Evolutionary conservation across 2,113 vertebrate species (phyloP), one percentile per base, ranked within the genome.

Genomic region (Electrona antarctica): DNA sequence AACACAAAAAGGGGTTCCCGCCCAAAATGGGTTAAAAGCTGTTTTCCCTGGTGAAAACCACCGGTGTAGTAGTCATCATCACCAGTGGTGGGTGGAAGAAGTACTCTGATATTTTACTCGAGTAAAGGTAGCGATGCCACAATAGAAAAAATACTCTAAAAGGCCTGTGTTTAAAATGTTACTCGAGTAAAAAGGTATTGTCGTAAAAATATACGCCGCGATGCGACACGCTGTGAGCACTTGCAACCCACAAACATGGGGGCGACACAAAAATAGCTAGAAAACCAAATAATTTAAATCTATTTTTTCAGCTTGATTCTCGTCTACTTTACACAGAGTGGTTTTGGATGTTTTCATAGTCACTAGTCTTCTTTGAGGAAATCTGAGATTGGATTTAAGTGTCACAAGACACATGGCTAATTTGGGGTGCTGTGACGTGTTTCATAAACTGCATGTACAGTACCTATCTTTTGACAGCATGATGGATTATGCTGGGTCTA

Each of bases 351-450:
- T n/a, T 61, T 60, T 57, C 3, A 41, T 15, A 63, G 15, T 57
- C 28, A 21, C 46, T 33, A 0, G 4, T 3, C 50, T 52, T 3
- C 11, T 13, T 54, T 6, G 41, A 68, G 21, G 47, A 64, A 11
- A 54, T 12, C 51, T 50, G 49, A 14, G 8, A 47, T 3, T 14
- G 7, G 9, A 55, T 65, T n/a, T 51, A 3, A 41, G 21, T 51
- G 11, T 59, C 50, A 6, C 64, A 47, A 21, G 21, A 21, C 21
- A 21, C 21, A 21, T 21, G 52, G 8, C 41, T 47, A 68, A 41
- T 0, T 29, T 50, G n/a, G 79, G 78, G 74, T 80, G 74, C 54
- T 64, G 29, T 47, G 54, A 14, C 61, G 13, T n/a, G 51, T n/a
- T 54, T 12, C 6, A 13, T 54, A 54, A 54, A 6, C 51, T 50